Base-by-base conservation (phyloP, 1,140 invertebrate genomes). In the Drosophila nannoptera region DNA sequence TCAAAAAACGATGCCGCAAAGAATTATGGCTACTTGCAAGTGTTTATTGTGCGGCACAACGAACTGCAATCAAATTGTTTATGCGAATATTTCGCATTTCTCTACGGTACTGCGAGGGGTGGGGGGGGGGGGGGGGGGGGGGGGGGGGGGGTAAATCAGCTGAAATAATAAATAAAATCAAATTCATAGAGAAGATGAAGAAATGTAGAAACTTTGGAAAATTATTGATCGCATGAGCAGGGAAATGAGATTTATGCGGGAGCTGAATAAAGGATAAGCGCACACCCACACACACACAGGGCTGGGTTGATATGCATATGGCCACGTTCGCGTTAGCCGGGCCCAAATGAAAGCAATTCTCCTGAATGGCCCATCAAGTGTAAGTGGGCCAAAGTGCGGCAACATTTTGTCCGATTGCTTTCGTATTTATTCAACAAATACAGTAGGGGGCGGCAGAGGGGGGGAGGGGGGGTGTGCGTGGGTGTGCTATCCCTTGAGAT, bases 41-140 rank as follows among this genome's bases (percentile, higher is more conserved):
- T 83, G 80, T 83, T 83, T 83, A 84, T 84, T 81, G 69, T 59
- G 64, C 54, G 65, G 60, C 75, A 64, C 32, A 64, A 60, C 32
- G 45, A n/a, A 55, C 35, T 55, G 69, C 63, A 71, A 60, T 71
- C 52, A 67, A 67, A 52, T 66, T 70, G 54, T 70, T 70, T 59
- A 70, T 70, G 68, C 42, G 68, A 71, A 71, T 71, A 46, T 55
- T 40, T 54, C 36, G 11, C 11, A 63, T 69, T 45, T 63, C 64
- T 50, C 36, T 58, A 56, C 22, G 1, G 22, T 22, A 22, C 1
- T 22, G 22, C 22, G 22, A 22, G 22, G 22, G 22, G 22, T 1
- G 3, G 22, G 22, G 1, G 22, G 22, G 22, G 22, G 3, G 22
- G 22, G 22, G 22, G 22, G 22, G 22, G 1, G 22, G 3, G 1